Evolutionary conservation across 2,888 invertebrate species (phyloP), one percentile per base, ranked within the genome.

Genomic region (Metallyticus violacea): DNA sequence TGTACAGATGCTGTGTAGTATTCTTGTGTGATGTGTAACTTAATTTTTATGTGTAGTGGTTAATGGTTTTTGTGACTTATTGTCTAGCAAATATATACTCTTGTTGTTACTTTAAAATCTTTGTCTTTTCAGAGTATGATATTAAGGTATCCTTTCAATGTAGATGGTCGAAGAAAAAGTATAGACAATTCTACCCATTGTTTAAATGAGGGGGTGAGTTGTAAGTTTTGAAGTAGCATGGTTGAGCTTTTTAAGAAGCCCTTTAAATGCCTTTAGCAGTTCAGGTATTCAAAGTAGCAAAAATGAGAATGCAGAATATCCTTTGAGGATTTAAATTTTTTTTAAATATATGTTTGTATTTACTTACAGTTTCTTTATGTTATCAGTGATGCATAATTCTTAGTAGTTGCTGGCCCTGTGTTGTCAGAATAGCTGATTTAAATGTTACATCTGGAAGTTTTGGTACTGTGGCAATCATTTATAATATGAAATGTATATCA

Each of bases 121-220:
- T 30, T 79, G 29, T 85, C 81, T 87, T 88, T 88, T 88, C 88
- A 88, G 88, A 88, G 88, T 86, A 88, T 87, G 87, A 88, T 88
- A 86, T 86, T 88, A 86, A 86, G 86, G 85, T 86, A 79, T 83
- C 87, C 83, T 79, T 78, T 88, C 30, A 78, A 79, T 86, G 80
- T 87, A 84, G 86, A 85, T 79, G 87, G 86, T 82, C 86, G 87
- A 87, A 87, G 87, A 83, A 86, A 87, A 87, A 88, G 86, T 87
- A 76, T 88, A 87, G 88, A 88, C 81, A 87, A 85, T 86, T 86
- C 88, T 76, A 87, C 88, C 77, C 88, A 88, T 82, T 87, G 87
- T 87, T 88, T 88, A 85, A 87, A 85, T 87, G 87, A 89, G 84
- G 89, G 89, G 89, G 89, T 89, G 88, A 89, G 89, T 88, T 82